phyloP scores from a whole-genome alignment of 2,888 invertebrate genomes.

The Yponomeuta malinellus region DNA sequence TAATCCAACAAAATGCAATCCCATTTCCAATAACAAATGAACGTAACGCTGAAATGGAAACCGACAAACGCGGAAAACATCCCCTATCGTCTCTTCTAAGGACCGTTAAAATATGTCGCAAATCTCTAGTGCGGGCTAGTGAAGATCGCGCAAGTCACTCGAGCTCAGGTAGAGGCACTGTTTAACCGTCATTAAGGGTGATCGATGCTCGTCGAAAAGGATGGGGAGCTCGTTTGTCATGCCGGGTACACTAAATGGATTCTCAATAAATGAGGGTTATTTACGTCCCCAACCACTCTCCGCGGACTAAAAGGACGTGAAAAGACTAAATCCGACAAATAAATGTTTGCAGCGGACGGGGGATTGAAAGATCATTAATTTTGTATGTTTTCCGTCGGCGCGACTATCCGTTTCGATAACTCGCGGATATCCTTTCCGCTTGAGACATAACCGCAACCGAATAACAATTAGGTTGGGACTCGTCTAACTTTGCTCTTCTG shows the following conservation, averaged over 20 bases:
- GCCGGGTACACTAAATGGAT: conserved; percentile 57
- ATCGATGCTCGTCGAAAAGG: conserved; percentile 51
- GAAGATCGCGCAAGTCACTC: conserved; percentile 3
- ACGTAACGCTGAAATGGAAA: not conserved
- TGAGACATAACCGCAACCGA: conserved; percentile 1
- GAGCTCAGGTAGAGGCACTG: conserved; percentile 25
- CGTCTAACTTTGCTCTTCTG: not conserved
- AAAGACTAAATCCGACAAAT: conserved; percentile 50
- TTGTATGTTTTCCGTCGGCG: conserved; percentile 30
- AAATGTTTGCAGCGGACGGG: conserved; percentile 50
- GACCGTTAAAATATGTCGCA: not conserved
- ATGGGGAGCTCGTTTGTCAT: conserved; percentile 63
- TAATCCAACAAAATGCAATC: not conserved
- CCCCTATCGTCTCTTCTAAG: not conserved
- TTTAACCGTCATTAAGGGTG: conserved; percentile 62
- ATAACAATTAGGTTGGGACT: conserved; percentile 7
- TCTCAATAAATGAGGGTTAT: conserved; percentile 54
- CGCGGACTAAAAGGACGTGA: conserved; percentile 48
- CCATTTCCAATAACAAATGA: conserved; percentile 1
- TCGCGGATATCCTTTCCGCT: not conserved
- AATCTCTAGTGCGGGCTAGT: not conserved
- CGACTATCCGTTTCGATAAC: conserved; percentile 17
- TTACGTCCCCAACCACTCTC: conserved; percentile 47
- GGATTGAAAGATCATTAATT: conserved; percentile 62
- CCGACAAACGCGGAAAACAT: not conserved